These are phyloP conservation scores for Tapirus indicus DNA, from an alignment of 2,797 vertebrate species.

Conservation along the genomic window DNA sequence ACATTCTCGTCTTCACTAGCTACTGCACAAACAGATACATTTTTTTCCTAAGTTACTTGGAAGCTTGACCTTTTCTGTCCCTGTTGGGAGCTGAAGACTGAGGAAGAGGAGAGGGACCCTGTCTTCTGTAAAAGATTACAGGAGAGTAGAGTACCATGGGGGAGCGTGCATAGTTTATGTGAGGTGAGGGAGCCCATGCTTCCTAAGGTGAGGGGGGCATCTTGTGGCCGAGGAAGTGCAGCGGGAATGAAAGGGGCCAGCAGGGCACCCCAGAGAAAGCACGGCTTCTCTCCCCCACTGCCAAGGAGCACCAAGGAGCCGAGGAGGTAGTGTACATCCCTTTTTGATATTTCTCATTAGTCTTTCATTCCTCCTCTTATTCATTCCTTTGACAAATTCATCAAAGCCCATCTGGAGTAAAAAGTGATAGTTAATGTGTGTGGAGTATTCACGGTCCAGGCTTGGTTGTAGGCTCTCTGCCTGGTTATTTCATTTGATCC, in stretches of 20 bases:
- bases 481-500: background rate
- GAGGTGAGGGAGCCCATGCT: too few relatives aligned
- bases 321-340: rapidly evolving
- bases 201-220: background rate
- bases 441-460: background rate
- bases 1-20: background rate
- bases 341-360: background rate
- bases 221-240: background rate
- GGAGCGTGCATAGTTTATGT: rapidly evolving
- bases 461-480: background rate
- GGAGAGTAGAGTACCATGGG: background rate
- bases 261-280: background rate
- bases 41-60: background rate
- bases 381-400: background rate
- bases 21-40: background rate
- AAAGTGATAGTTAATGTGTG: too few relatives aligned
- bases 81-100: background rate
- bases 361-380: background rate
- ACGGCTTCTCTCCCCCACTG: rapidly evolving
- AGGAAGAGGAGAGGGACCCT: background rate
- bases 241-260: too few relatives aligned
- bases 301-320: background rate
- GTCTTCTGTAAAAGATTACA: background rate
- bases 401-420: background rate
- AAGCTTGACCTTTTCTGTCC: background rate